Evolutionary conservation across 2,113 vertebrate genomes (phyloP).

Genomic region (Podiceps cristatus): DNA sequence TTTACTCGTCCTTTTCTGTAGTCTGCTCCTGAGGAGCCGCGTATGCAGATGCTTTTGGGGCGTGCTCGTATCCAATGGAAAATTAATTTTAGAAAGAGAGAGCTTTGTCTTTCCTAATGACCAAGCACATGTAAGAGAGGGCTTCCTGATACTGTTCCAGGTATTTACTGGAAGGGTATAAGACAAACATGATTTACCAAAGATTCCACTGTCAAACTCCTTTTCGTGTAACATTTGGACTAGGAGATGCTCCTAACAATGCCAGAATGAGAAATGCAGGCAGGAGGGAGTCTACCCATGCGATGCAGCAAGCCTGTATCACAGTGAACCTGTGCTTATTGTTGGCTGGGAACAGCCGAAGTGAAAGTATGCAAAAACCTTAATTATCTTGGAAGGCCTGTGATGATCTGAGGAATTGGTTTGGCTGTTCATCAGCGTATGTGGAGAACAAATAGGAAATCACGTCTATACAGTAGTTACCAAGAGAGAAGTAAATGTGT

Average conservation of each 20-base stretch:
- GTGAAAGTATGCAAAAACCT: not conserved
- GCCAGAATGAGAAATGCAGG: not conserved
- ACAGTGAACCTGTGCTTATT: not conserved
- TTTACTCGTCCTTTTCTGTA: not conserved
- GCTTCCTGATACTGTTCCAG: not conserved
- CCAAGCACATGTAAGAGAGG: not conserved
- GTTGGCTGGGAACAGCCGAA: not conserved
- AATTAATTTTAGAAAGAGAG: not conserved
- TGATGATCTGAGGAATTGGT: not conserved
- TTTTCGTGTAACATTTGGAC: not conserved
- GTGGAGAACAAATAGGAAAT: not conserved
- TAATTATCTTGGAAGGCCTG: not conserved
- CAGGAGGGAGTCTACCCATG: not conserved
- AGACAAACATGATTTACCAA: not conserved
- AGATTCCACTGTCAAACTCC: not conserved
- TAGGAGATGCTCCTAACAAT: not conserved
- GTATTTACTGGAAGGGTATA: not conserved
- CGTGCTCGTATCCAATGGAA: not conserved
- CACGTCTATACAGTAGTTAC: not conserved
- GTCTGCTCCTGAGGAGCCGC: not conserved
- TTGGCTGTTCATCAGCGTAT: not conserved
- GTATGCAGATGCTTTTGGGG: not conserved
- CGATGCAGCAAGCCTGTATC: accelerated
- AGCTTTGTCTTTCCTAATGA: not conserved
- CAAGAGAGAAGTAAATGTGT: not conserved